A percentile compares a stretch with the other conserved stretches of the same genome.
phyloP scores from a whole-genome alignment of 2,888 invertebrate genomes.

The Lissocephala sabroskyi region DNA sequence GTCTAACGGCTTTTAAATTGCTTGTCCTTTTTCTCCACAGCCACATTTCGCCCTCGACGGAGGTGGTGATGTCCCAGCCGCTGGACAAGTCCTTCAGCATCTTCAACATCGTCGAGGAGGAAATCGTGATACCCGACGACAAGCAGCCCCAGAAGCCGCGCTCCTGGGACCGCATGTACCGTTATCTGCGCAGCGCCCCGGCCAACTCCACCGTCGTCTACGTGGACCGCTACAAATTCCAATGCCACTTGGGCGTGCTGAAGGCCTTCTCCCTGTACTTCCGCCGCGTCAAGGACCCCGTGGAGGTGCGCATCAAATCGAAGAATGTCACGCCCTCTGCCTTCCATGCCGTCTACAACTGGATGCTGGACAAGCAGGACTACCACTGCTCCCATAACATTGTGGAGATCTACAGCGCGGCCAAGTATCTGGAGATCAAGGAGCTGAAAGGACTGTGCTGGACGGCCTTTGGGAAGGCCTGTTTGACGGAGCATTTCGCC shows the following conservation, averaged over 20 bases:
- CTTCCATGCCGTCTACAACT: constrained; percentile 27
- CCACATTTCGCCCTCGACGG: too few species aligned
- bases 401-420: constrained; percentile 23
- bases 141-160: too few species aligned
- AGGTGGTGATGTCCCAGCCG: too few species aligned
- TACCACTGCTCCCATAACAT: constrained; percentile 4
- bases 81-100: too few species aligned
- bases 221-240: constrained; percentile 22
- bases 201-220: constrained; percentile 12
- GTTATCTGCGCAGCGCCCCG: constrained; percentile 1
- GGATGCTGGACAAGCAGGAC: constrained; percentile 21
- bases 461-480: constrained; percentile 1
- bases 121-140: too few species aligned
- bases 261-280: constrained; percentile 18
- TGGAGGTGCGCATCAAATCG: constrained; percentile 9
- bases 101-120: too few species aligned
- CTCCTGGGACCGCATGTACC: too few species aligned
- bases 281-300: not conserved
- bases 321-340: constrained; percentile 19
- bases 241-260: constrained; percentile 18
- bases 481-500: constrained; percentile 13
- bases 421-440: constrained; percentile 17
- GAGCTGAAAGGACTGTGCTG: constrained; percentile 15
- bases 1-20: too few species aligned
- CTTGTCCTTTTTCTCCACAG: too few species aligned